Base-by-base conservation (phyloP, 2,797 vertebrate genomes). In the Muscicapa comitata region DNA sequence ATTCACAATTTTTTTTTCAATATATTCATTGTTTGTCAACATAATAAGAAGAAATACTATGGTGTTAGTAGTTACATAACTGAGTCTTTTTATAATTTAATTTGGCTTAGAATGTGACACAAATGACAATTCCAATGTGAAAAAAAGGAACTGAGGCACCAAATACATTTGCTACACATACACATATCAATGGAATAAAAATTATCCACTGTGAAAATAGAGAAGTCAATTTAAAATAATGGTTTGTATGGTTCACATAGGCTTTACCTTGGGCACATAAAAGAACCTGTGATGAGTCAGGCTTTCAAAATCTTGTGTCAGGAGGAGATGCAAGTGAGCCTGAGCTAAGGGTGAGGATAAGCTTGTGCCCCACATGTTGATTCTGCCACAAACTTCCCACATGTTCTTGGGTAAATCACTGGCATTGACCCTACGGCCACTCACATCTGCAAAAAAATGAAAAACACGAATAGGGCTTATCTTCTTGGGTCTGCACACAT, bases 51-150 rank as follows among this genome's bases (percentile, higher is more conserved):
- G 83, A 92, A 89, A 86, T 86, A 92, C 80, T 92, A 28, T 65
- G 43, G 18, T 86, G 57, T 45, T 95, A 86, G 82, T 57, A 70
- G 57, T 93, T 83, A 95, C 59, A 94, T 77, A 61, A 86, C 37
- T 58, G 88, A 53, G 26, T 89, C 70, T 90, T 95, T 97, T 95
- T 92, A 50, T 84, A 92, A 96, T 94, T 92, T 94, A 92, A 92
- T 95, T 96, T 96, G 58, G 14, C 89, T 88, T 94, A 83, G 95
- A 91, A 85, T 92, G 85, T 66, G 86, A 91, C 59, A 85, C 87
- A 91, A 97, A 91, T 96, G 78, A 91, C 76, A 92, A 74, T 80
- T 92, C 68, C 93, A 86, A 51, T 89, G 68, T 91, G 72, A 42
- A 84, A 93, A 93, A 96, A 97, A 93, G 71, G 84, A 95, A 95